These are phyloP conservation scores for Cyphomyrus discorhynchus DNA, from an alignment of 2,113 vertebrate genomes.

Conservation along the genomic window DNA sequence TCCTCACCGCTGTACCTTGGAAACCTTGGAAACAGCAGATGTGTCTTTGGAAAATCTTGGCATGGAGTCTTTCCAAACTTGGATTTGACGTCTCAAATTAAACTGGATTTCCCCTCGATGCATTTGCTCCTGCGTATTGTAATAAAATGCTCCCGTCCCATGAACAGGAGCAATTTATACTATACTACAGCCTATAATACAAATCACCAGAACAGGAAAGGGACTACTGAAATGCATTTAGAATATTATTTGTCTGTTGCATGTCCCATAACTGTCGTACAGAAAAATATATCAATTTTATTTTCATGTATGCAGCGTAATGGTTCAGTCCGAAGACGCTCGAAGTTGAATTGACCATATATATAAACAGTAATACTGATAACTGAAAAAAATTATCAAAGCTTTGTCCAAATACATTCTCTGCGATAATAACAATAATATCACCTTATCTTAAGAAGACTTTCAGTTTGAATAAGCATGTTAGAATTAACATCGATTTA, in stretches of 20 bases:
- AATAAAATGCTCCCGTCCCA: not conserved
- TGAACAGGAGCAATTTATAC: not conserved
- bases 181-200: not conserved
- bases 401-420: not conserved
- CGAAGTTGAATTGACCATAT: not conserved
- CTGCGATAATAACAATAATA: not conserved
- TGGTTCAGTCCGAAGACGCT: not conserved
- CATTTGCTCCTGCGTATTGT: not conserved
- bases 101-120: not conserved
- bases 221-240: not conserved
- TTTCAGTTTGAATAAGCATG: not conserved
- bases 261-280: not conserved
- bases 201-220: not conserved
- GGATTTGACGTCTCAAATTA: not conserved
- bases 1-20: slow-evolving; percentile 37
- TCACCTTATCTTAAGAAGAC: not conserved
- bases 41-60: slow-evolving; percentile 38
- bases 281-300: not conserved
- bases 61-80: slow-evolving; percentile 19
- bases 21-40: slow-evolving; percentile 51
- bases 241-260: not conserved
- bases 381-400: not conserved
- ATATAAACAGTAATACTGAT: not conserved
- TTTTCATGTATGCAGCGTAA: not conserved
- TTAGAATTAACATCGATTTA: not conserved